Percentiles rank a stretch among this genome's conserved stretches.
Conservation (phyloP, 2,113 vertebrate genomes). For the Rissa tridactyla region DNA sequence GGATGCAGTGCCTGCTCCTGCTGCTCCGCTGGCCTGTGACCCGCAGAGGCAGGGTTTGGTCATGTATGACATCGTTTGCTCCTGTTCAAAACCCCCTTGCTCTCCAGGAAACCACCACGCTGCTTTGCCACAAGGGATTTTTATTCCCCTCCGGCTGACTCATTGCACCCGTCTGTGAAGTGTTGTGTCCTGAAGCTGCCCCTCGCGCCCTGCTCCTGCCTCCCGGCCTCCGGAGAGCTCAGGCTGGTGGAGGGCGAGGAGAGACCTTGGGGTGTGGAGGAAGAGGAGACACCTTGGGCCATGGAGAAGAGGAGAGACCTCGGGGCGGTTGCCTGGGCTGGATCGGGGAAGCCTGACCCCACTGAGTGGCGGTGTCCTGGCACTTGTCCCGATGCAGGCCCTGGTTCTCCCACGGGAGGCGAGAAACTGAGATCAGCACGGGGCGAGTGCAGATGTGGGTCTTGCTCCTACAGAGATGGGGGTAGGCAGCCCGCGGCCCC, state of each 20-base stretch:
- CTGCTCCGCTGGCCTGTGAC: neutral
- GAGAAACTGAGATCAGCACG: fast-evolving
- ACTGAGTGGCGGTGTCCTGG: neutral
- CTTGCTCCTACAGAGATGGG: fast-evolving
- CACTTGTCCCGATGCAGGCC: fast-evolving
- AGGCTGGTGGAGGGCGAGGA: neutral
- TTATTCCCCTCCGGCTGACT: neutral
- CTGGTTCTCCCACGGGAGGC: neutral
- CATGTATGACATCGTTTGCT: fast-evolving
- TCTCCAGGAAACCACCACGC: neutral
- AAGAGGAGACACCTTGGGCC: fast-evolving
- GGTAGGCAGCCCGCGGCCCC: neutral
- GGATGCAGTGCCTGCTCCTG: neutral
- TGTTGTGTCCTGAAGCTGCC: neutral
- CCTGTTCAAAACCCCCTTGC: neutral
- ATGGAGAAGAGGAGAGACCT: fast-evolving
- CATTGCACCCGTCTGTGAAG: neutral
- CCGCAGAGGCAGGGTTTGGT: neutral
- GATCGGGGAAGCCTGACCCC: neutral
- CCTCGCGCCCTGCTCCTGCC: neutral
- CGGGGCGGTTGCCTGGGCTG: neutral
- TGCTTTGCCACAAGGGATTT: neutral
- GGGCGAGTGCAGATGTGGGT: neutral
- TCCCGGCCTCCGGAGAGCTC: neutral
- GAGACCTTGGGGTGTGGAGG: fast-evolving